phyloP scores from a whole-genome alignment of 2,888 invertebrate species.

The Parnassius orleans region DNA sequence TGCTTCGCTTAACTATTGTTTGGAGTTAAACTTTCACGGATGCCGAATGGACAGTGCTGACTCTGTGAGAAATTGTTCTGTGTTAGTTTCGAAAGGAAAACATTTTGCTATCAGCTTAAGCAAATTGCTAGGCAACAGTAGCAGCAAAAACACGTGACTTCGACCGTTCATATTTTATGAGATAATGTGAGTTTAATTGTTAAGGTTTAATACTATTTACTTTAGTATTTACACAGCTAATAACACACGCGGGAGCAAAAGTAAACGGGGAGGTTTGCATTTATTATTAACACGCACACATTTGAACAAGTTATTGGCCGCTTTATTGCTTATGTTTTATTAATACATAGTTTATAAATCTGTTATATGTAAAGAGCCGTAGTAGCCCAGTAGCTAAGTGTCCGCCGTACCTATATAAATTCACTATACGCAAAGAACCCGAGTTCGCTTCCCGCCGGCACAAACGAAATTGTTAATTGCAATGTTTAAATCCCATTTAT shows the following conservation, averaged over 20 bases:
- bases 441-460: no score
- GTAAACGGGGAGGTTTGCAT: neutral
- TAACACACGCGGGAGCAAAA: constrained; percentile 20
- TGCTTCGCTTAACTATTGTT: constrained; percentile 68
- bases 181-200: constrained; percentile 65
- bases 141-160: constrained; percentile 35
- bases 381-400: no score
- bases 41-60: constrained; percentile 67
- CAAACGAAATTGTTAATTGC: no score
- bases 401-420: no score
- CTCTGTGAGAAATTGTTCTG: constrained; percentile 73
- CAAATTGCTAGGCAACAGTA: constrained; percentile 58
- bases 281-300: no score
- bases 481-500: no score
- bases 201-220: constrained; percentile 31
- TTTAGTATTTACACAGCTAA: constrained; percentile 21
- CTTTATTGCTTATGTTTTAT: no score
- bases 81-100: constrained; percentile 75
- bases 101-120: constrained; percentile 72
- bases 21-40: constrained; percentile 69
- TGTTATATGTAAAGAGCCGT: no score
- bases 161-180: constrained; percentile 58
- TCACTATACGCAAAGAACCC: no score
- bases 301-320: no score
- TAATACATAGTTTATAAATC: no score